Percentiles rank a stretch among this genome's conserved stretches.
phyloP scores from a whole-genome alignment of 2,888 invertebrate genomes.

The Papilio protenor region DNA sequence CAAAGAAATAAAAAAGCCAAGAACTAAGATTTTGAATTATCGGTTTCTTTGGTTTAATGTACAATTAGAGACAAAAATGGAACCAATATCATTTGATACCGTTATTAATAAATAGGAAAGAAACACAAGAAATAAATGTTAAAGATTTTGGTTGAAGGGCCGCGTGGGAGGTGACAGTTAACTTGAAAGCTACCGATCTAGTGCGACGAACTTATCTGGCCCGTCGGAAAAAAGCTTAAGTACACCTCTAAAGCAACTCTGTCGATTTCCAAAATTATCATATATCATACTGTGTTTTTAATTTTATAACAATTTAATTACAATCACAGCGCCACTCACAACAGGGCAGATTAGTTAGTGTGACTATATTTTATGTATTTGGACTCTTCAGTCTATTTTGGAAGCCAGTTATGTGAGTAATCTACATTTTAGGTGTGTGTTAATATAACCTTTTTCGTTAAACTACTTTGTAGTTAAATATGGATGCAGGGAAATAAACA shows the following conservation, averaged over 20 bases:
- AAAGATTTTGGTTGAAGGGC: slow-evolving; percentile 33
- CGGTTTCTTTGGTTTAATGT: not conserved
- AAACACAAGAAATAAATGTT: slow-evolving; percentile 15
- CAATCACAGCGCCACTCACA: not conserved
- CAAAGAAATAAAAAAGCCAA: no score
- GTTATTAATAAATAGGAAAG: slow-evolving; percentile 32
- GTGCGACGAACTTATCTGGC: not conserved
- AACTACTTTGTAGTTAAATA: not conserved
- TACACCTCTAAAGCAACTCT: not conserved
- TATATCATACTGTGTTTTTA: no score
- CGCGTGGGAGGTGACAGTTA: slow-evolving; percentile 40
- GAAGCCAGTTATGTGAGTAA: not conserved
- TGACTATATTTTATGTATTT: not conserved
- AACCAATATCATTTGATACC: slow-evolving; percentile 7
- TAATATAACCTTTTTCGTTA: slow-evolving; percentile 7
- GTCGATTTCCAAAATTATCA: not conserved
- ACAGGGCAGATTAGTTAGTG: not conserved
- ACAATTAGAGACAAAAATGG: not conserved
- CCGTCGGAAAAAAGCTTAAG: not conserved
- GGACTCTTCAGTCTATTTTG: not conserved
- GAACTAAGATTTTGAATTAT: not conserved
- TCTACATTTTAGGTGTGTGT: not conserved
- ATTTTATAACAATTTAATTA: no score
- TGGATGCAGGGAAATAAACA: not conserved
- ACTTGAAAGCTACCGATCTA: slow-evolving; percentile 21